Conservation (phyloP, 2,797 vertebrate species). For the Myotis pilosus region DNA sequence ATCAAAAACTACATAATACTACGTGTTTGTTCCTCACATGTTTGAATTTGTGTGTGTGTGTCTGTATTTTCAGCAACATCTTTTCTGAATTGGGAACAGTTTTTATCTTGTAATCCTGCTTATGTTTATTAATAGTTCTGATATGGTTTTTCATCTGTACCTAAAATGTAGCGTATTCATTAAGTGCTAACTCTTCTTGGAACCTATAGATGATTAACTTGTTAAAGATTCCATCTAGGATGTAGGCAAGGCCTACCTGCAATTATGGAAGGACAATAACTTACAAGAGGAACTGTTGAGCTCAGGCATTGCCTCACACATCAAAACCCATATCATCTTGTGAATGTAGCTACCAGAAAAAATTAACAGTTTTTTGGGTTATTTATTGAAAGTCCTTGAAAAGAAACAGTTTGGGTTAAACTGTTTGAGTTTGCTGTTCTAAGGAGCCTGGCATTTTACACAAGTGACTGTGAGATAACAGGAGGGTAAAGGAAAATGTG, state of each 20-base stretch:
- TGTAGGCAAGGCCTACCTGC: background rate
- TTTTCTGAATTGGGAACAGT: background rate
- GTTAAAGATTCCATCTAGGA: background rate
- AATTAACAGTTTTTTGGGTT: background rate
- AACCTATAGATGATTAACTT: background rate
- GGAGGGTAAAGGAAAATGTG: background rate
- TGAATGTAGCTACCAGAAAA: background rate
- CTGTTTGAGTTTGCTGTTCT: background rate
- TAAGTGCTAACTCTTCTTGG: background rate
- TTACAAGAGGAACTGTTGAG: background rate
- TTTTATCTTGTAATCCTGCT: background rate
- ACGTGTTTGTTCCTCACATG: background rate
- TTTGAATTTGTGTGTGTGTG: background rate
- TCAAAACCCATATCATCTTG: background rate
- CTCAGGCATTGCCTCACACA: background rate
- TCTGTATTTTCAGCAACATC: background rate
- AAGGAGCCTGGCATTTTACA: background rate
- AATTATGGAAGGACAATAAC: background rate
- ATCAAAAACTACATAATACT: background rate
- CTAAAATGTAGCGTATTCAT: background rate
- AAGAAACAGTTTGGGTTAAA: background rate
- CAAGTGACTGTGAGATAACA: background rate
- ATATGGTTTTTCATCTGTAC: background rate
- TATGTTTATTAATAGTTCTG: background rate
- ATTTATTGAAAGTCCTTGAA: background rate